phyloP scores from a whole-genome alignment of 2,797 vertebrate genomes.

The Aeoliscus strigatus region DNA sequence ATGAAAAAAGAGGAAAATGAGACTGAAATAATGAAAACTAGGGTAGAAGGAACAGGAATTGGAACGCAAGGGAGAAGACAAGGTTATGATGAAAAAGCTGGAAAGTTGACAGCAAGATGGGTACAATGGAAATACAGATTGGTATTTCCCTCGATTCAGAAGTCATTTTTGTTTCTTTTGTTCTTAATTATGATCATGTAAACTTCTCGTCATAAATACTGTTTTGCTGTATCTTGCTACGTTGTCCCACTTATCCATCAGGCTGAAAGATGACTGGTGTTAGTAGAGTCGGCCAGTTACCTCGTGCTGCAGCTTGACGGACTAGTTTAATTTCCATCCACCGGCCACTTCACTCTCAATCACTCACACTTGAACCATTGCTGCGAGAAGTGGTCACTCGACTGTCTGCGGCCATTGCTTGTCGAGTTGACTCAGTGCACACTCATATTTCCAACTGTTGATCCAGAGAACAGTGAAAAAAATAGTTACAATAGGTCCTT shows the following conservation, averaged over 20 bases:
- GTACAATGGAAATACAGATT: constrained; percentile 8
- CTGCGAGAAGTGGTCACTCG: constrained; percentile 54
- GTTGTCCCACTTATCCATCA: constrained; percentile 16
- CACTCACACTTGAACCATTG: constrained; percentile 53
- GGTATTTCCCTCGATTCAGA: too few species aligned
- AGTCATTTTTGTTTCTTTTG: too few species aligned
- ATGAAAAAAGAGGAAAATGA: neutral
- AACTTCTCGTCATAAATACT: too few species aligned
- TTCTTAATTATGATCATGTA: too few species aligned
- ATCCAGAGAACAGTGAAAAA: constrained; percentile 12
- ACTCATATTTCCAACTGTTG: constrained; percentile 23
- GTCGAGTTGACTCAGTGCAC: constrained; percentile 43
- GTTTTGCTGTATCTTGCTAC: too few species aligned
- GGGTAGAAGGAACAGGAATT: constrained; percentile 4
- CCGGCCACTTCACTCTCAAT: constrained; percentile 41
- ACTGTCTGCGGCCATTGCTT: constrained; percentile 41
- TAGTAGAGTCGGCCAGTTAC: constrained; percentile 3
- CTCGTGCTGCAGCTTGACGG: constrained; percentile 14
- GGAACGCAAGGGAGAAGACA: neutral
- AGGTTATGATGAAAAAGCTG: neutral
- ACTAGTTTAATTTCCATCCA: constrained; percentile 51
- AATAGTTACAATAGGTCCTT: neutral
- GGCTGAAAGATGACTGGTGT: constrained; percentile 16
- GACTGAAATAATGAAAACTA: neutral
- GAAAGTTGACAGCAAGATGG: constrained; percentile 20